Conservation (phyloP, 53 echinoderm and acorn worm species). For the Luidia sarsii region DNA sequence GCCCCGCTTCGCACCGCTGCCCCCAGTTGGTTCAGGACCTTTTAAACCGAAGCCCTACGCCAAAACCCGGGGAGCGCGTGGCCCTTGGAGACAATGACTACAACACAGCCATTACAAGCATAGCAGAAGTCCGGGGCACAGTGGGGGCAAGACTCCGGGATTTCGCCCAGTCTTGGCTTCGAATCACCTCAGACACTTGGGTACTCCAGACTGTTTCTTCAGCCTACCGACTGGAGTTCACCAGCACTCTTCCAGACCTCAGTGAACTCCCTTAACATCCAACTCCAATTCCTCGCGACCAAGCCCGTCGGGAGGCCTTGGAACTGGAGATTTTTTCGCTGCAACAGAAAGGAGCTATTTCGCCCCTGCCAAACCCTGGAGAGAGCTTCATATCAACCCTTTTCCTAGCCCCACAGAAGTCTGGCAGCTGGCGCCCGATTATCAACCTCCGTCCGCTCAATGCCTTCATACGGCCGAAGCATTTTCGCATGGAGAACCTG, state of each 20-base stretch:
- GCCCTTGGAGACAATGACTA: too few species aligned
- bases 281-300: background rate
- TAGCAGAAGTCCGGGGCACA: too few species aligned
- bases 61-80: too few species aligned
- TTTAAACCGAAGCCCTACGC: too few species aligned
- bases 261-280: background rate
- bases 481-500: constrained; percentile 40
- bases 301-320: too few species aligned
- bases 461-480: constrained; percentile 3
- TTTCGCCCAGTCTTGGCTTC: background rate
- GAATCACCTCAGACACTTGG: constrained; percentile 12
- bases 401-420: constrained; percentile 35
- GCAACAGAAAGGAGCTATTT: background rate
- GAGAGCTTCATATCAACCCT: constrained; percentile 7
- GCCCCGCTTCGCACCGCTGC: too few species aligned
- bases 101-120: too few species aligned
- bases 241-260: background rate
- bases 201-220: constrained; percentile 2
- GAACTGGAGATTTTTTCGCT: background rate
- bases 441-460: constrained; percentile 37
- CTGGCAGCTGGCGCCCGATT: constrained; percentile 26
- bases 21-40: too few species aligned
- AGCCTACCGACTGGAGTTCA: constrained; percentile 24
- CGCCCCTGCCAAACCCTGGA: background rate
- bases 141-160: background rate